Conservation (phyloP, 1,140 invertebrate genomes). For the Eupeodes corollae region DNA sequence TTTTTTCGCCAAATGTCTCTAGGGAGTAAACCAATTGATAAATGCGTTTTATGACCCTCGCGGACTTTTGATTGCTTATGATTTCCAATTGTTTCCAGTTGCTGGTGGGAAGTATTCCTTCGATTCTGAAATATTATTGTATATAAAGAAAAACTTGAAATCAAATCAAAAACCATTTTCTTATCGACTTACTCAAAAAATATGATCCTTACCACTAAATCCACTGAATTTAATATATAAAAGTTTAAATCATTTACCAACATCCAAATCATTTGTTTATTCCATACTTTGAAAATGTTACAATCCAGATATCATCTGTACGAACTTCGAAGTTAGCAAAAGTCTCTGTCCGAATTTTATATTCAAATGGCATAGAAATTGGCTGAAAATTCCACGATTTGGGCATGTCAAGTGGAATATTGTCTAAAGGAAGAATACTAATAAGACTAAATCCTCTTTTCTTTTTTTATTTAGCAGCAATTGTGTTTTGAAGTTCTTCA, state of each 20-base stretch:
- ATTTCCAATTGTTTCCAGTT: constrained; percentile 14
- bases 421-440: no score
- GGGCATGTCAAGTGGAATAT: no score
- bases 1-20: constrained; percentile 36
- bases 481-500: no score
- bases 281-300: constrained; percentile 39
- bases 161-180: background rate
- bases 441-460: no score
- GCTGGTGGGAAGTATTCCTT: background rate
- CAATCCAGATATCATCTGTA: constrained; percentile 45
- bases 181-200: constrained; percentile 25
- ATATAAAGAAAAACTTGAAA: background rate
- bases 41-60: constrained; percentile 53
- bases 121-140: constrained; percentile 2
- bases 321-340: constrained; percentile 52
- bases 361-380: constrained; percentile 16
- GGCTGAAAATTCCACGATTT: constrained; percentile 11
- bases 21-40: constrained; percentile 49
- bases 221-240: constrained; percentile 28
- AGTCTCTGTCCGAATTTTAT: constrained; percentile 44
- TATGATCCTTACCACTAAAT: constrained; percentile 40
- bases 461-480: no score
- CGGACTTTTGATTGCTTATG: constrained; percentile 30
- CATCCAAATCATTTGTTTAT: constrained; percentile 51
- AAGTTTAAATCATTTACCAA: constrained; percentile 43